Evolutionary conservation across 2,113 vertebrate species (phyloP).

Genomic region (Xenus cinereus): DNA sequence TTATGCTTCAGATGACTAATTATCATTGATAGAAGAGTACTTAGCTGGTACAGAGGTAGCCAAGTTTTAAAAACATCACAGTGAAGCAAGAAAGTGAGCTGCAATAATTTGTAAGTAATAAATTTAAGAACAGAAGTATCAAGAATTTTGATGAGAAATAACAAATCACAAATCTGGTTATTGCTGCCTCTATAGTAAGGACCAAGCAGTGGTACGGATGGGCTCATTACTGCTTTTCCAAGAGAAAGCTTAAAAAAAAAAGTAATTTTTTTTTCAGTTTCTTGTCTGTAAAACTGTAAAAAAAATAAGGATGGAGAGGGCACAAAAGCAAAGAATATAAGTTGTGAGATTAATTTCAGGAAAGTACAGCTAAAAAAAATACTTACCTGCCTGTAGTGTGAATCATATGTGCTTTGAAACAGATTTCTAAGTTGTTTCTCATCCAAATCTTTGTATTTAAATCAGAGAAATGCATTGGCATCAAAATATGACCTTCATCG

Average conservation of each 20-base stretch:
- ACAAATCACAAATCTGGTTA: background rate
- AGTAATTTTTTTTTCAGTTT: background rate
- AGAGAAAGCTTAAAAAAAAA: background rate
- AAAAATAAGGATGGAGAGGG: background rate
- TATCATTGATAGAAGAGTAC: background rate
- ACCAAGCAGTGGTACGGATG: background rate
- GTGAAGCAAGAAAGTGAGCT: background rate
- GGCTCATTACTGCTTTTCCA: background rate
- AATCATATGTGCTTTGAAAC: background rate
- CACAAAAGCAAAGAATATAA: background rate
- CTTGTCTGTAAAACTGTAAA: background rate
- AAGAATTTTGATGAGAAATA: background rate
- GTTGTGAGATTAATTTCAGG: background rate
- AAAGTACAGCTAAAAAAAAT: background rate
- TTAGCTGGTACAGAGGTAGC: background rate
- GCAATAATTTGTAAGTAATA: background rate
- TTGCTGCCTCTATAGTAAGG: background rate
- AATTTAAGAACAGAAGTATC: background rate
- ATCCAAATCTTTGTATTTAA: background rate
- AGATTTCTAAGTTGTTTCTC: background rate
- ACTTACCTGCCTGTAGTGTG: background rate
- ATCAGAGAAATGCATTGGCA: background rate
- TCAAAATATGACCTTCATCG: background rate
- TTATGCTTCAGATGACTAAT: constrained; percentile 18
- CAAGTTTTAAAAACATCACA: constrained; percentile 55